phyloP scores from a whole-genome alignment of 2,888 invertebrate genomes.

The Ornithoptera priamus region DNA sequence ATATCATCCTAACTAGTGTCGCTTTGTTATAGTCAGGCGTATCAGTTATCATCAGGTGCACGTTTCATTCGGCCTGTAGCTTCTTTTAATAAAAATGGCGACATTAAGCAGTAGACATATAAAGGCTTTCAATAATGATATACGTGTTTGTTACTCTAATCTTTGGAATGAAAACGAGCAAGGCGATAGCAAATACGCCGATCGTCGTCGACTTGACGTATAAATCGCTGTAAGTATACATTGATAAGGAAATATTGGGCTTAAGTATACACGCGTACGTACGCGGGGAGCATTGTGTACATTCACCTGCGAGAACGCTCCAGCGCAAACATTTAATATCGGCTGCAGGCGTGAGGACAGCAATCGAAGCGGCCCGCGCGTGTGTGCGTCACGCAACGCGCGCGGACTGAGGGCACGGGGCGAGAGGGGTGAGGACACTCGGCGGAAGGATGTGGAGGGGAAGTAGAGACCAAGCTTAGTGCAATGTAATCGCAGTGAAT shows the following conservation, averaged over 20 bases:
- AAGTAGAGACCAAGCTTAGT: background rate
- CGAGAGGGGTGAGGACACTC: no score
- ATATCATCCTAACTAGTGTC: no score
- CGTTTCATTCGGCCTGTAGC: no score
- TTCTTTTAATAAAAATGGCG: no score
- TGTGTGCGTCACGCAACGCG: constrained; percentile 22
- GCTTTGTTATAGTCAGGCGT: no score
- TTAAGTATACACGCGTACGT: constrained; percentile 43
- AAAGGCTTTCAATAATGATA: no score
- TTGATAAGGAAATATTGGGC: constrained; percentile 55
- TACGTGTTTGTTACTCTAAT: background rate
- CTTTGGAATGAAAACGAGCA: constrained; percentile 6
- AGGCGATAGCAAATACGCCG: constrained; percentile 8
- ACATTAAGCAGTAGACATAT: no score
- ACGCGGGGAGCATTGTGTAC: constrained; percentile 49
- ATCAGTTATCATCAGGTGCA: no score
- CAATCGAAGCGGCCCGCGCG: constrained; percentile 19
- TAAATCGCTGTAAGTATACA: constrained; percentile 40
- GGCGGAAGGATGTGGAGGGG: no score
- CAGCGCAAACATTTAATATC: constrained; percentile 69
- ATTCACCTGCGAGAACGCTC: constrained; percentile 54
- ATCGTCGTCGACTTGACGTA: constrained; percentile 15
- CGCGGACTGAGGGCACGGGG: background rate
- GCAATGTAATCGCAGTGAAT: constrained; percentile 6
- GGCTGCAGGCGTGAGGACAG: constrained; percentile 48